Conservation (phyloP, 1,140 invertebrate genomes). For the Solen grandis region DNA sequence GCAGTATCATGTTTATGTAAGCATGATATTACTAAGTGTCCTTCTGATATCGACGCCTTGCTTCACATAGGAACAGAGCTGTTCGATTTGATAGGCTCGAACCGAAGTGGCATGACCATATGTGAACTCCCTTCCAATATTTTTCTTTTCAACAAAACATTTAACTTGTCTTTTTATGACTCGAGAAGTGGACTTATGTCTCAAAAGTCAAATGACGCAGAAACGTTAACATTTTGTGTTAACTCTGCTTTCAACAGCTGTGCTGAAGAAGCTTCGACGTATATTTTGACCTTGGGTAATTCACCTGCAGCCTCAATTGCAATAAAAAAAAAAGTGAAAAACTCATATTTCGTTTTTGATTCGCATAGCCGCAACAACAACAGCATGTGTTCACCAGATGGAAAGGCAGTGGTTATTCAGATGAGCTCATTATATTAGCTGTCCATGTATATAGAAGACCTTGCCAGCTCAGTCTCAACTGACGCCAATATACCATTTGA, state of each 20-base stretch:
- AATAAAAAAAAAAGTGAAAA: slow-evolving; percentile 10
- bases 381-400: slow-evolving; percentile 9
- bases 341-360: slow-evolving; percentile 21
- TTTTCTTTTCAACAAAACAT: slow-evolving; percentile 17
- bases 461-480: slow-evolving; percentile 7
- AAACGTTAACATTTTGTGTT: slow-evolving; percentile 19
- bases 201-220: slow-evolving; percentile 10
- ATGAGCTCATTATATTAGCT: background rate
- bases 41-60: slow-evolving; percentile 3
- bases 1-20: slow-evolving; percentile 15
- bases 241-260: background rate
- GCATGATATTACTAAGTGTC: slow-evolving; percentile 9
- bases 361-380: slow-evolving; percentile 25
- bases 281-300: slow-evolving; percentile 14
- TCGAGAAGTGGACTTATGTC: slow-evolving; percentile 32
- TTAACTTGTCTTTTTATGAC: slow-evolving; percentile 5
- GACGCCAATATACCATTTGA: slow-evolving; percentile 29
- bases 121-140: slow-evolving; percentile 7
- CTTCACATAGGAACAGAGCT: slow-evolving; percentile 9
- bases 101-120: slow-evolving; percentile 31
- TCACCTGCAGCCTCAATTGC: slow-evolving; percentile 21
- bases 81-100: slow-evolving; percentile 23
- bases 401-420: slow-evolving; percentile 21
- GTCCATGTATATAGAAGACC: slow-evolving; percentile 31
- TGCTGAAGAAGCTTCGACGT: background rate